Conservation (phyloP, 92 coral and sea anemone genomes). For the Blastomussa wellsi region DNA sequence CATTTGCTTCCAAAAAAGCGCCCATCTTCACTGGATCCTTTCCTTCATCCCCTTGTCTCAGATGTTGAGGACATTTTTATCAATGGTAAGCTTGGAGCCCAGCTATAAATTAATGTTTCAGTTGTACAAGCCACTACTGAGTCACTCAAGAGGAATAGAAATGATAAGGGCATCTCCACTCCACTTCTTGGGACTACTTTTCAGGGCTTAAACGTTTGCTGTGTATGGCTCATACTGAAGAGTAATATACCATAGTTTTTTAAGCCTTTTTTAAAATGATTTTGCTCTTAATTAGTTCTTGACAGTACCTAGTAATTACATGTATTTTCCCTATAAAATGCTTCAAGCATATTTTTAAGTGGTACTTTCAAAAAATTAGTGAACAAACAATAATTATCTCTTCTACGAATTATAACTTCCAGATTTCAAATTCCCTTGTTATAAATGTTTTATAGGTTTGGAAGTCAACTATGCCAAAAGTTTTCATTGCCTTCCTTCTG, state of each 20-base stretch:
- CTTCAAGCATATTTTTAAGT: too few relatives aligned
- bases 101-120: not conserved
- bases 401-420: not conserved
- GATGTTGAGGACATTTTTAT: slow-evolving; percentile 58
- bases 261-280: too few relatives aligned
- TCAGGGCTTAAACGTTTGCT: too few relatives aligned
- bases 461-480: slow-evolving; percentile 38
- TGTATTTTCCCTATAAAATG: too few relatives aligned
- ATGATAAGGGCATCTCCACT: not conserved
- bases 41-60: slow-evolving; percentile 46
- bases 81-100: slow-evolving; percentile 30
- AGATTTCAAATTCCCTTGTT: not conserved
- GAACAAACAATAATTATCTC: not conserved
- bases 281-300: not conserved
- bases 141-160: not conserved
- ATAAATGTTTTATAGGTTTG: slow-evolving; percentile 26
- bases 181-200: too few relatives aligned
- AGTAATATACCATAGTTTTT: too few relatives aligned
- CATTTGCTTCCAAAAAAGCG: slow-evolving; percentile 54
- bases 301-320: too few relatives aligned
- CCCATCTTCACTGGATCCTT: slow-evolving; percentile 57
- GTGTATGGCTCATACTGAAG: too few relatives aligned
- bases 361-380: too few relatives aligned
- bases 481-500: slow-evolving; percentile 43
- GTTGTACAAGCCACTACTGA: not conserved